Percentiles rank a stretch among this genome's conserved stretches.
These are phyloP conservation scores for Amphipyra tragopoginis DNA, from an alignment of 2,888 invertebrate genomes.

Conservation along the genomic window DNA sequence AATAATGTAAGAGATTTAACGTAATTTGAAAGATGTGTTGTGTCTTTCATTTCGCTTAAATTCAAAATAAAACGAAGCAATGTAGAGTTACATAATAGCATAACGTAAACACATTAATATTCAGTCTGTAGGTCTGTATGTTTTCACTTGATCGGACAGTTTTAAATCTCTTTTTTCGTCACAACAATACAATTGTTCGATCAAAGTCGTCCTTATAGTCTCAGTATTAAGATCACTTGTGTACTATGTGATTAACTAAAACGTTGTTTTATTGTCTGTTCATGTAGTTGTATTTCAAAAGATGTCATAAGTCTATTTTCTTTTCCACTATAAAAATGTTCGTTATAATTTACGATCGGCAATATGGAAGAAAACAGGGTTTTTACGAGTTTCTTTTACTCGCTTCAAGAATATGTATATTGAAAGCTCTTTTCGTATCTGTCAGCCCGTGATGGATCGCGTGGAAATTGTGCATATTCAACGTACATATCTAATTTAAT, in stretches of 20 bases:
- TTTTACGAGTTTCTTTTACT: slow-evolving; percentile 52
- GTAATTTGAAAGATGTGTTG: neutral
- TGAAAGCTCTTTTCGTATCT: slow-evolving; percentile 36
- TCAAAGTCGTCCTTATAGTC: slow-evolving; percentile 33
- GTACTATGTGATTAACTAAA: slow-evolving; percentile 31
- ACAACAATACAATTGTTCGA: slow-evolving; percentile 17
- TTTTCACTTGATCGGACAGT: slow-evolving; percentile 30
- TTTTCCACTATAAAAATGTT: slow-evolving; percentile 55
- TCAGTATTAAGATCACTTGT: slow-evolving; percentile 21
- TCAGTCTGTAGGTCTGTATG: slow-evolving; percentile 9
- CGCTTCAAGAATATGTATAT: slow-evolving; percentile 34
- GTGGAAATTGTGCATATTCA: too few species aligned
- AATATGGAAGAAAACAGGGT: slow-evolving; percentile 50
- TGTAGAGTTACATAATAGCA: slow-evolving; percentile 37
- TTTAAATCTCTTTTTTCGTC: slow-evolving; percentile 29
- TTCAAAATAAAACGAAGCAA: slow-evolving; percentile 20
- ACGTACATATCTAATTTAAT: too few species aligned
- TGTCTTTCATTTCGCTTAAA: slow-evolving; percentile 11
- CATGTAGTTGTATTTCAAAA: slow-evolving; percentile 50
- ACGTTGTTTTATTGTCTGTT: slow-evolving; percentile 32
- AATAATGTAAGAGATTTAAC: neutral
- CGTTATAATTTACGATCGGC: slow-evolving; percentile 55
- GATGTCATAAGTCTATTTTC: slow-evolving; percentile 53
- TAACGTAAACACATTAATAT: slow-evolving; percentile 40
- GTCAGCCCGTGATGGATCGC: slow-evolving; percentile 21